Evolutionary conservation across 2,888 invertebrate species (phyloP).

Genomic region (Syritta pipiens): DNA sequence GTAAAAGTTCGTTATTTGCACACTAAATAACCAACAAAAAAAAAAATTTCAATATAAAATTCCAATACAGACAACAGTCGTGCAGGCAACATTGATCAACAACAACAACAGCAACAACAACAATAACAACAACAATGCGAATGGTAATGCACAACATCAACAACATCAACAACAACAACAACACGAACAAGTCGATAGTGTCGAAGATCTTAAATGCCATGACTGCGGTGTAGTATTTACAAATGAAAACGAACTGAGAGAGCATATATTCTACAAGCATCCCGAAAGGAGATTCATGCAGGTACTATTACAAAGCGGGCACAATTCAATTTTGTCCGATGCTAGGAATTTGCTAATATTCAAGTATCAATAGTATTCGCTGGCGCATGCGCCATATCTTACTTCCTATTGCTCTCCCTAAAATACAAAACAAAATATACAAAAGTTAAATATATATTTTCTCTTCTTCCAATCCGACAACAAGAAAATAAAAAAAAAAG

Average conservation of each 20-base stretch:
- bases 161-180: slow-evolving; percentile 47
- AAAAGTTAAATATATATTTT: no score
- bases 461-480: no score
- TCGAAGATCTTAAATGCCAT: slow-evolving; percentile 70
- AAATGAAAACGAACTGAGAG: slow-evolving; percentile 70
- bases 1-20: slow-evolving; percentile 78
- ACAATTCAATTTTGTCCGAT: slow-evolving; percentile 59
- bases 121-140: slow-evolving; percentile 12
- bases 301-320: slow-evolving; percentile 69
- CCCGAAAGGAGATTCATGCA: slow-evolving; percentile 71
- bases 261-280: slow-evolving; percentile 71
- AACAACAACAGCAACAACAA: slow-evolving; percentile 44
- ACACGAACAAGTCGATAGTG: slow-evolving; percentile 56
- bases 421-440: neutral
- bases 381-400: neutral
- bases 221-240: slow-evolving; percentile 70
- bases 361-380: slow-evolving; percentile 58
- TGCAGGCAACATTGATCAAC: slow-evolving; percentile 64
- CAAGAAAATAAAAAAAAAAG: no score
- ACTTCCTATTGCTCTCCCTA: neutral
- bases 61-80: slow-evolving; percentile 67
- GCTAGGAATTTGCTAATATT: slow-evolving; percentile 66
- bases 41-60: slow-evolving; percentile 61
- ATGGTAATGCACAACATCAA: slow-evolving; percentile 21
- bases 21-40: slow-evolving; percentile 73